These are phyloP conservation scores for Phenganax marumi DNA, from an alignment of 92 coral and sea anemone genomes.

Conservation along the genomic window DNA sequence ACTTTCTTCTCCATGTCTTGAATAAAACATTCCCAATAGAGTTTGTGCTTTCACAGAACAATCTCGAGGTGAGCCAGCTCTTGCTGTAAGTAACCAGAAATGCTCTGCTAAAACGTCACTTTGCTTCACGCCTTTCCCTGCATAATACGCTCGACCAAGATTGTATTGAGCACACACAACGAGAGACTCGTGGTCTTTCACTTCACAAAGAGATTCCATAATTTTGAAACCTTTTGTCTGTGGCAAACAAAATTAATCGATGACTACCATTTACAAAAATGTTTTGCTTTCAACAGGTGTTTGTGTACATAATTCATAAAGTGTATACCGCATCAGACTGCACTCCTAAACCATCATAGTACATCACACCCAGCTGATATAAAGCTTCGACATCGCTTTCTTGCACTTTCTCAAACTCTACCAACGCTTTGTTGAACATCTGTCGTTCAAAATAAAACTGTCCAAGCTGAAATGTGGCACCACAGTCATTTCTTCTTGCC, in stretches of 20 bases:
- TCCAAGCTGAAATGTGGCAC: constrained; percentile 92
- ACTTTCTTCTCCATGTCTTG: constrained; percentile 72
- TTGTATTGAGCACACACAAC: constrained; percentile 85
- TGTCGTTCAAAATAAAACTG: constrained; percentile 95
- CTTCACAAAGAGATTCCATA: constrained; percentile 68
- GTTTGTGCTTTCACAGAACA: constrained; percentile 90
- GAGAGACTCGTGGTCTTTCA: constrained; percentile 69
- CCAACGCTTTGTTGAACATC: constrained; percentile 83
- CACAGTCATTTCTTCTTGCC: constrained; percentile 71
- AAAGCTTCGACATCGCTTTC: constrained; percentile 82
- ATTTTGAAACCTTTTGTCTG: constrained; percentile 74
- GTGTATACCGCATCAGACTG: constrained; percentile 65
- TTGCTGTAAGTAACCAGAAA: constrained; percentile 81
- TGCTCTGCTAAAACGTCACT: constrained; percentile 79
- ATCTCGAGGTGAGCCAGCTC: constrained; percentile 68
- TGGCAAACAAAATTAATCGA: too few species aligned
- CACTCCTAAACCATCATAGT: constrained; percentile 91
- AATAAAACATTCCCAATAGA: constrained; percentile 88
- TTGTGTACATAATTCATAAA: constrained; percentile 24
- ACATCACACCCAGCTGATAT: constrained; percentile 96
- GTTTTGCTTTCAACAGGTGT: background rate
- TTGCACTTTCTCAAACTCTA: constrained; percentile 81
- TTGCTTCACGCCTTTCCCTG: constrained; percentile 91
- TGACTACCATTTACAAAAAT: too few species aligned
- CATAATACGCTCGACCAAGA: constrained; percentile 90